A percentile compares a stretch with the other conserved stretches of the same genome.
Evolutionary conservation across 2,888 invertebrate genomes (phyloP).

Genomic region (Lottia gigantea): DNA sequence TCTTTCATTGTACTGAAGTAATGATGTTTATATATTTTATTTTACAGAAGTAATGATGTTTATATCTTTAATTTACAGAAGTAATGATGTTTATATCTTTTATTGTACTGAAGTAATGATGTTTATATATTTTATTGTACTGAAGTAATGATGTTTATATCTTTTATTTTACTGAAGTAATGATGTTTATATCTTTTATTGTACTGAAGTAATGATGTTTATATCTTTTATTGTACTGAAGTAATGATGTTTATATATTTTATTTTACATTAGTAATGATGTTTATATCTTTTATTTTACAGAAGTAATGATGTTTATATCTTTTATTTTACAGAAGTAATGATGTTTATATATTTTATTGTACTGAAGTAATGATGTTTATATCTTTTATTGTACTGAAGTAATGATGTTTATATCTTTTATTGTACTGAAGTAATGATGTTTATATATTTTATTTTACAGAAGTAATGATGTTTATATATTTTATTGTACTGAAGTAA

Average conservation of each 20-base stretch:
- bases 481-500: slow-evolving; percentile 77
- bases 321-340: slow-evolving; percentile 77
- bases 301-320: slow-evolving; percentile 87
- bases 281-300: slow-evolving; percentile 23
- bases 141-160: slow-evolving; percentile 87
- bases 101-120: slow-evolving; percentile 75
- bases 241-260: too few relatives aligned
- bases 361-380: slow-evolving; percentile 80
- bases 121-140: slow-evolving; percentile 25
- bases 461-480: slow-evolving; percentile 87
- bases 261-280: too few relatives aligned
- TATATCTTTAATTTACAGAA: background rate
- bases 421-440: too few relatives aligned
- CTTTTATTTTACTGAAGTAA: slow-evolving; percentile 77
- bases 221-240: slow-evolving; percentile 82
- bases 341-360: slow-evolving; percentile 8
- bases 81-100: slow-evolving; percentile 90
- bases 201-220: too few relatives aligned
- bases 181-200: too few relatives aligned
- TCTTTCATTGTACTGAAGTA: slow-evolving; percentile 71
- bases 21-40: too few relatives aligned
- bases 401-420: too few relatives aligned
- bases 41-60: too few relatives aligned
- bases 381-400: slow-evolving; percentile 85
- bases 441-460: slow-evolving; percentile 26